Conservation (phyloP, 2,113 vertebrate species). For the Pseudorhombus dupliciocellatus region DNA sequence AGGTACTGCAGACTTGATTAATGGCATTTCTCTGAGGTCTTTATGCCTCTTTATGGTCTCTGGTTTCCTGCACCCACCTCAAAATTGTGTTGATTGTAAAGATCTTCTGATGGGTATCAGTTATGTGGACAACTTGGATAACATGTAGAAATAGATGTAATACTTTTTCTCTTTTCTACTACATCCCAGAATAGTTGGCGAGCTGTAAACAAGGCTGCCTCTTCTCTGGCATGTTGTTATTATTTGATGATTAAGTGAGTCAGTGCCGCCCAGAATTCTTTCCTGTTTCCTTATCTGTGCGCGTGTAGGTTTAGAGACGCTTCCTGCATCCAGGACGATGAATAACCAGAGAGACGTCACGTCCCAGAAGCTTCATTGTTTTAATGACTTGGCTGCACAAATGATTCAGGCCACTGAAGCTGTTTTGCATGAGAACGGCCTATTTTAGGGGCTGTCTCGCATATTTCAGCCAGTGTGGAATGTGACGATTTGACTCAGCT, state of each 20-base stretch:
- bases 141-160: background rate
- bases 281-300: constrained; percentile 42
- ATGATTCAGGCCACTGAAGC: constrained; percentile 55
- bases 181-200: constrained; percentile 25
- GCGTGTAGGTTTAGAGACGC: constrained; percentile 7
- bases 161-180: background rate
- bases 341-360: constrained; percentile 50
- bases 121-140: no score
- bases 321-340: constrained; percentile 39
- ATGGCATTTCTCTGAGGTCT: no score
- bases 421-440: constrained; percentile 53
- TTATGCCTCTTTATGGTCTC: no score
- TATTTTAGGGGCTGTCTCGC: constrained; percentile 37
- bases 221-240: background rate
- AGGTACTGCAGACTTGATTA: no score
- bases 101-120: no score
- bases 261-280: constrained; percentile 30
- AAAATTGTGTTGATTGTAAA: background rate
- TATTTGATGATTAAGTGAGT: constrained; percentile 25
- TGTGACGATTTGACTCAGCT: constrained; percentile 22
- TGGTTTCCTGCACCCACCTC: no score
- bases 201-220: constrained; percentile 11
- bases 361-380: constrained; percentile 55
- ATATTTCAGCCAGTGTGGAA: constrained; percentile 23
- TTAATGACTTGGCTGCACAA: constrained; percentile 45